These are phyloP conservation scores for Leptinotarsa peninsularis DNA, from an alignment of 2,888 invertebrate species.

Conservation along the genomic window DNA sequence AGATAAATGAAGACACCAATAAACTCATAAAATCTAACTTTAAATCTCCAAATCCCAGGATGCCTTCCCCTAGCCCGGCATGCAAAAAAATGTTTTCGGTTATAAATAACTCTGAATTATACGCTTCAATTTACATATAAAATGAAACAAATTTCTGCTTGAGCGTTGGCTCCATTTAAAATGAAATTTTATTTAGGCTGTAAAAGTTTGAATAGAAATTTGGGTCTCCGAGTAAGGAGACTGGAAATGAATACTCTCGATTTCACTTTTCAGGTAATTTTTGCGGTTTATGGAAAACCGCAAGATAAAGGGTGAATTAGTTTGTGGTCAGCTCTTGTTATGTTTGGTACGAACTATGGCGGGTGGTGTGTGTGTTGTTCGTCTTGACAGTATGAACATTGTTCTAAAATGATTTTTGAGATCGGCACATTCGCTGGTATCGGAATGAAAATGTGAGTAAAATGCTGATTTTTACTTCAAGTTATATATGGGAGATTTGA, in stretches of 20 bases:
- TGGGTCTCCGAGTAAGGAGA: slow-evolving; percentile 24
- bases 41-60: slow-evolving; percentile 43
- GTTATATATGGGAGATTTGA: no score
- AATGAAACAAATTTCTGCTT: slow-evolving; percentile 44
- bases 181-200: slow-evolving; percentile 49
- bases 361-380: background rate
- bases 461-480: background rate
- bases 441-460: background rate
- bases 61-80: slow-evolving; percentile 34
- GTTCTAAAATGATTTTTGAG: background rate
- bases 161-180: slow-evolving; percentile 39
- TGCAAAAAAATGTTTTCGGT: slow-evolving; percentile 54
- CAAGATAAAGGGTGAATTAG: slow-evolving; percentile 49
- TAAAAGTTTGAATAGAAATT: slow-evolving; percentile 44
- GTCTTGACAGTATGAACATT: background rate
- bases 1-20: slow-evolving; percentile 58
- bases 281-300: slow-evolving; percentile 58
- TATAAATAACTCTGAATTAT: slow-evolving; percentile 52
- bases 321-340: slow-evolving; percentile 47
- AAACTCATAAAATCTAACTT: slow-evolving; percentile 57
- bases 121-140: slow-evolving; percentile 55
- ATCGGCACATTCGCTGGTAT: background rate
- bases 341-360: slow-evolving; percentile 19
- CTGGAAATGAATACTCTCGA: slow-evolving; percentile 48
- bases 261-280: slow-evolving; percentile 62